Conservation (phyloP, 2,797 vertebrate genomes). For the Semaprochilodus insignis region DNA sequence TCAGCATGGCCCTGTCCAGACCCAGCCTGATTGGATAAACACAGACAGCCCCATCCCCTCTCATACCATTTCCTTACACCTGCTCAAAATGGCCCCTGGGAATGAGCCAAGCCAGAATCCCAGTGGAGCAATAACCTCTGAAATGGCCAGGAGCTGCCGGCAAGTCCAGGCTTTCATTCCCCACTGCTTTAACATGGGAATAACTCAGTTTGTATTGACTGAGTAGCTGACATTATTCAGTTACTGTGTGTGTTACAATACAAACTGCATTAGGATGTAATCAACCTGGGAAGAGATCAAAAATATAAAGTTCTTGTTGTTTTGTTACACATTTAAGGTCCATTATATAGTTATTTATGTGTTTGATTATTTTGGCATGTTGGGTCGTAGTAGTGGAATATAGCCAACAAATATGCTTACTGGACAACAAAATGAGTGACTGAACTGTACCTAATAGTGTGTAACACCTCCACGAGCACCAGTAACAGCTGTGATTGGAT, state of each 20-base stretch:
- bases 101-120: not conserved
- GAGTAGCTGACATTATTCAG: too few relatives aligned
- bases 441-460: too few relatives aligned
- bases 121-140: not conserved
- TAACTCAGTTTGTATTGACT: not conserved
- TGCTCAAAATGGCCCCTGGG: not conserved
- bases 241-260: too few relatives aligned
- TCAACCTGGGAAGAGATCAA: not conserved
- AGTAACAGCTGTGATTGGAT: too few relatives aligned
- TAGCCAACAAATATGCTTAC: too few relatives aligned
- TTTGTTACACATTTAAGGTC: not conserved
- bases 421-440: too few relatives aligned
- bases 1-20: not conserved
- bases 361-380: too few relatives aligned
- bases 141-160: not conserved
- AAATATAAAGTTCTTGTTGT: too few relatives aligned
- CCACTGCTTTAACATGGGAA: not conserved
- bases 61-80: not conserved
- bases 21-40: slow-evolving; percentile 8
- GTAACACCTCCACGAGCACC: too few relatives aligned
- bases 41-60: not conserved
- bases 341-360: not conserved
- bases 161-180: not conserved
- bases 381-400: too few relatives aligned
- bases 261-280: not conserved